phyloP scores from a whole-genome alignment of 2,797 vertebrate species.

The Molothrus aeneus region DNA sequence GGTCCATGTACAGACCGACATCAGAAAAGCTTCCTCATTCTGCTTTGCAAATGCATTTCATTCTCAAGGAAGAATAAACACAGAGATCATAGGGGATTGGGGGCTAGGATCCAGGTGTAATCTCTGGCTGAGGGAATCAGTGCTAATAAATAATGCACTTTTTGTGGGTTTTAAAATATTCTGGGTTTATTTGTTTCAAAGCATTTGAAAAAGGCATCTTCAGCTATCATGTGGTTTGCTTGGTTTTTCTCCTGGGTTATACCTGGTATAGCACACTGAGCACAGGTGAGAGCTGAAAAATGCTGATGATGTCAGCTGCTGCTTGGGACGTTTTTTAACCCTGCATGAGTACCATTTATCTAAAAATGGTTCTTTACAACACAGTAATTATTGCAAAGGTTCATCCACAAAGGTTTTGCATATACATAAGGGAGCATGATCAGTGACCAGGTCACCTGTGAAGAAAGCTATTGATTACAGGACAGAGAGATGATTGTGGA shows the following conservation, averaged over 20 bases:
- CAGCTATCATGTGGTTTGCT: not conserved
- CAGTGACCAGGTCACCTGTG: not conserved
- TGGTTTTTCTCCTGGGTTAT: not conserved
- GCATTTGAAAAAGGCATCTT: not conserved
- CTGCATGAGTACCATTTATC: not conserved
- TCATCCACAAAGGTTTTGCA: not conserved
- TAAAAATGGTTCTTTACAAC: not conserved
- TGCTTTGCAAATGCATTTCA: not conserved
- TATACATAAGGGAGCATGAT: not conserved
- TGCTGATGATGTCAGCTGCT: not conserved
- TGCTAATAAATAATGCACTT: not conserved
- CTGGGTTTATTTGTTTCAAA: not conserved
- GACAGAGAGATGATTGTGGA: not conserved
- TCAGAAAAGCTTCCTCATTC: not conserved
- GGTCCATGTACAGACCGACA: not conserved
- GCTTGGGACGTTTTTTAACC: not conserved
- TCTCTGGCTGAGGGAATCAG: not conserved
- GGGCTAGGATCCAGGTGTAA: not conserved
- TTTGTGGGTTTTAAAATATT: not conserved
- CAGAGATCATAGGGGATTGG: not conserved
- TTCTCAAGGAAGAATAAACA: not conserved
- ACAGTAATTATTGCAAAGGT: not conserved
- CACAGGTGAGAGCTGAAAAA: slow-evolving; percentile 14
- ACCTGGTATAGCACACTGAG: not conserved
- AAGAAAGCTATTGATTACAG: not conserved